These are phyloP conservation scores for Antennarius maculatus DNA, from an alignment of 2,797 vertebrate species.

Conservation along the genomic window DNA sequence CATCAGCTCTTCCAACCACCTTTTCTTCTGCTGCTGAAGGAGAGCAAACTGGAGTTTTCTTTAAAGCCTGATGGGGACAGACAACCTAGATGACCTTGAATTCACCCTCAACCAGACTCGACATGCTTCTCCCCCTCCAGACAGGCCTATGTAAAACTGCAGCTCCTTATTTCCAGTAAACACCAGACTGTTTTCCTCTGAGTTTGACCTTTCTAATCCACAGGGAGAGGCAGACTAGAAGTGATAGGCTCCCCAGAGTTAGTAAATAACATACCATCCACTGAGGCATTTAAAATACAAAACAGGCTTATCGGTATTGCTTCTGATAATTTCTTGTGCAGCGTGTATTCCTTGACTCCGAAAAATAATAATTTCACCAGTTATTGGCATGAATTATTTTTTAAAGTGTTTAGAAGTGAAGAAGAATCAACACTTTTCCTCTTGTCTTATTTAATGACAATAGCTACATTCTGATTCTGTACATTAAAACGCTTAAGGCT, in stretches of 20 bases:
- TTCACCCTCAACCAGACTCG: conserved; percentile 56
- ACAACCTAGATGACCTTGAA: conserved; percentile 73
- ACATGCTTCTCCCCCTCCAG: conserved; percentile 41
- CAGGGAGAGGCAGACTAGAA: conserved; percentile 41
- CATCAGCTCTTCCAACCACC: conserved; percentile 41
- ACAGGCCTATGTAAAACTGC: conserved; percentile 62
- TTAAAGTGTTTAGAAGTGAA: too few species aligned
- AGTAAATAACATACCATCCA: conserved; percentile 54
- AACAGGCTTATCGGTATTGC: conserved; percentile 47
- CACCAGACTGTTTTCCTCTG: conserved; percentile 45
- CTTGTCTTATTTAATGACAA: too few species aligned
- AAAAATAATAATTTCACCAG: too few species aligned
- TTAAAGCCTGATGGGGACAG: conserved; percentile 63
- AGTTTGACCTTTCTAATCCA: conserved; percentile 70
- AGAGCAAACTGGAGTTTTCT: conserved; percentile 63
- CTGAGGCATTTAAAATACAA: conserved; percentile 36
- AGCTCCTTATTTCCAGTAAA: conserved; percentile 67
- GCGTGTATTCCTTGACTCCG: too few species aligned
- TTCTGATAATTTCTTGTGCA: conserved; percentile 16
- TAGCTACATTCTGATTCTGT: too few species aligned
- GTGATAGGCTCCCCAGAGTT: conserved; percentile 47
- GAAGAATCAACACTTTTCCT: too few species aligned
- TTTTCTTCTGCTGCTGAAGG: conserved; percentile 59
- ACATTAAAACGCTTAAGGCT: too few species aligned
- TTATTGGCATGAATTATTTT: too few species aligned